Conservation (phyloP, 2,888 invertebrate species). For the Drosophila melanosoma region DNA sequence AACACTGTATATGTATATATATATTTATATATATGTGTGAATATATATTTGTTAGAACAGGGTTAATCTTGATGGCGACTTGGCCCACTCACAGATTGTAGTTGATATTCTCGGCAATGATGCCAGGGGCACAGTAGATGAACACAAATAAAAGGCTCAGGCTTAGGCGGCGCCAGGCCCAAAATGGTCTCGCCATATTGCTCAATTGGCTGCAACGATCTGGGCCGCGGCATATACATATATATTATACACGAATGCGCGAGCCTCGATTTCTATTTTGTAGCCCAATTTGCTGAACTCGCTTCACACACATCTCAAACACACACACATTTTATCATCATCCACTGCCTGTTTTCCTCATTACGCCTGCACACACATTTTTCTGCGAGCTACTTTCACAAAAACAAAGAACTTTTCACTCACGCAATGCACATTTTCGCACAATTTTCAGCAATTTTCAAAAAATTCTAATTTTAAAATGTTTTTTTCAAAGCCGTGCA, state of each 20-base stretch:
- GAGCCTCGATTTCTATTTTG: slow-evolving; percentile 36
- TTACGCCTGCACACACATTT: slow-evolving; percentile 33
- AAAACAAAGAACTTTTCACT: slow-evolving; percentile 8
- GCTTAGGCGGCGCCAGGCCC: slow-evolving; percentile 69
- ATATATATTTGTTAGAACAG: slow-evolving; percentile 2
- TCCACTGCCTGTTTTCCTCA: slow-evolving; percentile 34
- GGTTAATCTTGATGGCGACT: neutral
- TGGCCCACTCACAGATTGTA: slow-evolving; percentile 83
- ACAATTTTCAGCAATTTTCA: slow-evolving; percentile 7
- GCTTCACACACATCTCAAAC: slow-evolving; percentile 27
- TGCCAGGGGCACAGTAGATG: slow-evolving; percentile 81
- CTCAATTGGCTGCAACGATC: slow-evolving; percentile 45
- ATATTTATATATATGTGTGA: slow-evolving; percentile 1
- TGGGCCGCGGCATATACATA: slow-evolving; percentile 73
- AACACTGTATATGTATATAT: slow-evolving; percentile 86
- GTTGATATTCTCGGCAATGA: slow-evolving; percentile 84
- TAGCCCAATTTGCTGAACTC: slow-evolving; percentile 50
- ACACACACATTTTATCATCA: slow-evolving; percentile 17
- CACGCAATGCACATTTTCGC: slow-evolving; percentile 34
- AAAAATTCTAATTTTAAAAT: neutral
- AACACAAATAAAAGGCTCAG: slow-evolving; percentile 75
- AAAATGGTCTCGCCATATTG: slow-evolving; percentile 65
- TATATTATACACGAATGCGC: slow-evolving; percentile 60
- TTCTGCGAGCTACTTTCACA: slow-evolving; percentile 11
- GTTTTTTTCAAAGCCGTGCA: slow-evolving; percentile 6